A percentile compares a stretch with the other conserved stretches of the same genome.
These are phyloP conservation scores for Pectinophora gossypiella DNA, from an alignment of 1,140 invertebrate species.

Conservation along the genomic window DNA sequence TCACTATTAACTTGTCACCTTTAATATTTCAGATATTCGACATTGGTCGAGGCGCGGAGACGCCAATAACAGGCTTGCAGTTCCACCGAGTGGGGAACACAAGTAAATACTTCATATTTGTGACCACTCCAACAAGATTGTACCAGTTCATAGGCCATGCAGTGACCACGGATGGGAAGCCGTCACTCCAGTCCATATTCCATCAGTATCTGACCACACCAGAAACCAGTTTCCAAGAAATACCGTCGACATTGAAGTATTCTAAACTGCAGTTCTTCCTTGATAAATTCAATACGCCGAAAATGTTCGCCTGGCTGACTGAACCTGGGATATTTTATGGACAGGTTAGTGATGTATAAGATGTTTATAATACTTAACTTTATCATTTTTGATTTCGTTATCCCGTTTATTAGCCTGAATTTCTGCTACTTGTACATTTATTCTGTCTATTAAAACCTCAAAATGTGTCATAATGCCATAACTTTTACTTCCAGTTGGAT, in stretches of 20 bases:
- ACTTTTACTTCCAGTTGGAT: constrained; percentile 76
- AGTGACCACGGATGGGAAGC: constrained; percentile 83
- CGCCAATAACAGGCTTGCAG: constrained; percentile 90
- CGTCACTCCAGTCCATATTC: constrained; percentile 88
- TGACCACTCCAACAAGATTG: constrained; percentile 87
- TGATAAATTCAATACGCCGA: constrained; percentile 80
- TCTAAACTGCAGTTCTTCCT: constrained; percentile 90
- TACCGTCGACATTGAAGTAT: constrained; percentile 84
- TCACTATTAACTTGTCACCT: too few species aligned
- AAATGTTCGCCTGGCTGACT: constrained; percentile 92
- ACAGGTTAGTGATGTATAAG: too few species aligned
- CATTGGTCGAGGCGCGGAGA: constrained; percentile 84
- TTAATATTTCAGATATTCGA: constrained; percentile 88
- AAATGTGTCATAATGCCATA: too few species aligned
- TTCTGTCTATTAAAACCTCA: too few species aligned
- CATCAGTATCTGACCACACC: constrained; percentile 85
- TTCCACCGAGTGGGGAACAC: constrained; percentile 84
- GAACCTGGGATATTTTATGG: constrained; percentile 84
- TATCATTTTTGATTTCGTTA: too few species aligned
- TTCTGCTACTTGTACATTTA: too few species aligned
- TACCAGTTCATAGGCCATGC: constrained; percentile 91
- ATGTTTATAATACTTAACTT: too few species aligned
- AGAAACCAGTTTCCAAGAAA: constrained; percentile 84
- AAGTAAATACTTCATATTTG: constrained; percentile 87
- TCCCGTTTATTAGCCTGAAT: too few species aligned